Evolutionary conservation across 1,140 invertebrate genomes (phyloP), one percentile per base, ranked within the genome.

Genomic region (Scylla paramamosain): DNA sequence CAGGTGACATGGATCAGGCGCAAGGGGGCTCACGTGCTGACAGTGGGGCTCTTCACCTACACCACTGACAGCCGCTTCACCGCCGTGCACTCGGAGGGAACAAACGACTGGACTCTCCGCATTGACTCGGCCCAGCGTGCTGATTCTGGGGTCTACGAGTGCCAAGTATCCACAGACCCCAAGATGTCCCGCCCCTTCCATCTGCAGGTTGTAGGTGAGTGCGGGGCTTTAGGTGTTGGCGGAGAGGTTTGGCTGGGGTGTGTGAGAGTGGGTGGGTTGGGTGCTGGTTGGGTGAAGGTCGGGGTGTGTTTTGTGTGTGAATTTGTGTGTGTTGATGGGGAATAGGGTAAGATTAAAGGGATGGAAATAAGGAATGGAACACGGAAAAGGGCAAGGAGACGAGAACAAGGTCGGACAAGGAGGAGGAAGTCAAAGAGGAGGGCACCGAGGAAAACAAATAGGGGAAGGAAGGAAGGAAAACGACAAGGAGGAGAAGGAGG

Each of bases 1-100:
- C 52, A 94, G 93, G 93, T 94, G 1, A 94, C 93, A 12, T 94
- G 93, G 93, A 94, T 94, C 52, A 59, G 93, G 48, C 88, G 89
- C 16, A 86, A 94, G 48, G 87, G 89, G 20, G 93, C 89, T 7
- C 93, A 94, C 29, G 87, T 94, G 25, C 59, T 94, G 86, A 94
- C 84, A 14, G 87, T 89, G 25, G 93, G 93, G 10, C 84, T 77
- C 52, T 94, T 94, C 52, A 94, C 87, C 52, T 94, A 94, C 87
- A 94, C 93, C 31, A 94, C 93, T 28, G 93, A 94, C 87, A 32
- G 52, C 16, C 84, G 93, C 16, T 94, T 94, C 93, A 89, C 93
- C 14, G 87, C 93, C 86, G 52, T 89, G 4, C 84, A 88, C 52
- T 89, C 84, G 25, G 93, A 94, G 59, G 48, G 86, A 0, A 59